Percentiles rank a stretch among this genome's conserved stretches.
These are phyloP conservation scores for Megaceryle alcyon DNA, from an alignment of 2,797 vertebrate species.

Conservation along the genomic window DNA sequence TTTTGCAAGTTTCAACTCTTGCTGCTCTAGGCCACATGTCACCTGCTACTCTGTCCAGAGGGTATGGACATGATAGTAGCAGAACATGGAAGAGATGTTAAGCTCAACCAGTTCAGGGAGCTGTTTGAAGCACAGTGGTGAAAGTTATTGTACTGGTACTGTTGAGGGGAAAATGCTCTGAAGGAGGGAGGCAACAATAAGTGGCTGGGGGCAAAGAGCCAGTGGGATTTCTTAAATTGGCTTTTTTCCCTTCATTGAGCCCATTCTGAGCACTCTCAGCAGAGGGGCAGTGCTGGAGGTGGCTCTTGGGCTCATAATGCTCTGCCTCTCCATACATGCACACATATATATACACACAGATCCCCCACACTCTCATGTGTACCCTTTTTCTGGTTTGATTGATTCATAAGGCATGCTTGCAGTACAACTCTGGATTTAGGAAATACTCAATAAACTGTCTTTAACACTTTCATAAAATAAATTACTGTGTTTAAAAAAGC, in stretches of 20 bases:
- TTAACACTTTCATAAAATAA: neutral
- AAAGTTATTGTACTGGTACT: neutral
- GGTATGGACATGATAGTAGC: neutral
- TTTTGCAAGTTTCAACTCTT: neutral
- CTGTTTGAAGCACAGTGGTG: neutral
- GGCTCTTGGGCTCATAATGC: neutral
- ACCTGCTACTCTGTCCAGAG: neutral
- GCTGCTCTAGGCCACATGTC: neutral
- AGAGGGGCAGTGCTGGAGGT: neutral
- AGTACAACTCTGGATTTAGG: neutral
- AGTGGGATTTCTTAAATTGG: neutral
- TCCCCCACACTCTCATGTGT: neutral
- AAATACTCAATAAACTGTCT: neutral
- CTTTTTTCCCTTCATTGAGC: neutral
- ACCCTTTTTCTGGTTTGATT: neutral
- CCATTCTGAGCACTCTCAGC: neutral
- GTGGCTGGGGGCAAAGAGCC: neutral
- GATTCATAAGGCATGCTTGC: neutral
- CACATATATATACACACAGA: neutral
- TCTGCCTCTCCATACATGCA: neutral
- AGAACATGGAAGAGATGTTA: neutral
- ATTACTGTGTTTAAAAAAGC: neutral
- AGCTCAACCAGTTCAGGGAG: neutral
- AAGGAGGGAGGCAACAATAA: neutral
- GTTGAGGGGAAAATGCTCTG: neutral